These are phyloP conservation scores for Pterois miles DNA, from an alignment of 2,797 vertebrate genomes.

Conservation along the genomic window DNA sequence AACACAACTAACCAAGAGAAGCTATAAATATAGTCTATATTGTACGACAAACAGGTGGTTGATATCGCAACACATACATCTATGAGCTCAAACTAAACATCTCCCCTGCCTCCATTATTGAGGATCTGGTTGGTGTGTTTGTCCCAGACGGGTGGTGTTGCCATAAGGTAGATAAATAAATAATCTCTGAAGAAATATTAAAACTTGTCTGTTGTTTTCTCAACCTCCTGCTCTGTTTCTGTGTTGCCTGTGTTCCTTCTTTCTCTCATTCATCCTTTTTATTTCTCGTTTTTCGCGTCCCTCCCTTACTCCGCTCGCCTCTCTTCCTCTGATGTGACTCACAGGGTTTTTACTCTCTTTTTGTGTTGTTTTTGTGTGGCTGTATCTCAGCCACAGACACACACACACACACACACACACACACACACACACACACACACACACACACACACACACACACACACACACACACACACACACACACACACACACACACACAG, in stretches of 20 bases:
- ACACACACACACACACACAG: background rate
- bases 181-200: slow-evolving; percentile 79
- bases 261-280: slow-evolving; percentile 30
- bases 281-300: slow-evolving; percentile 14
- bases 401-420: background rate
- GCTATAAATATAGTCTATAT: background rate
- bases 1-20: background rate
- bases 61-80: background rate
- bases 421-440: background rate
- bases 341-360: slow-evolving; percentile 1
- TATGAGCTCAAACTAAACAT: slow-evolving; percentile 25
- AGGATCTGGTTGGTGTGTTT: slow-evolving; percentile 56
- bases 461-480: background rate
- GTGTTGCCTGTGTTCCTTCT: slow-evolving; percentile 5
- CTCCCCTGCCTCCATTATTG: slow-evolving; percentile 48
- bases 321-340: slow-evolving; percentile 39
- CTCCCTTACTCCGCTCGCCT: background rate
- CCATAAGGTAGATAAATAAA: slow-evolving; percentile 81
- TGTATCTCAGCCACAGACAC: background rate
- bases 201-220: slow-evolving; percentile 65
- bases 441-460: background rate
- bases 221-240: slow-evolving; percentile 26
- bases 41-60: slow-evolving; percentile 1
- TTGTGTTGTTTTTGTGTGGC: slow-evolving; percentile 13
- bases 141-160: slow-evolving; percentile 63